Conservation (phyloP, 2,113 vertebrate species). For the Protobothrops flavoviridis region DNA sequence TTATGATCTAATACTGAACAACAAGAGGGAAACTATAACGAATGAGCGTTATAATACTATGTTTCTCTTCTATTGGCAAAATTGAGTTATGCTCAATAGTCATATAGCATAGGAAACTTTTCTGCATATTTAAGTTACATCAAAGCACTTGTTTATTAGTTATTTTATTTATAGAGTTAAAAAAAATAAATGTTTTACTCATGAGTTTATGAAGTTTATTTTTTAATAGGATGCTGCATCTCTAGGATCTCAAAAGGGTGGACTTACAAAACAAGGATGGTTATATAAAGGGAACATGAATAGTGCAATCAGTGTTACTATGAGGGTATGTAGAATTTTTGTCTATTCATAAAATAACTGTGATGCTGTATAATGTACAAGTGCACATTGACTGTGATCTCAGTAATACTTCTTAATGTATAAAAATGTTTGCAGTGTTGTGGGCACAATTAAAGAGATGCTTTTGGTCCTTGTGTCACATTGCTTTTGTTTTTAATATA, state of each 20-base stretch:
- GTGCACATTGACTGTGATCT: neutral
- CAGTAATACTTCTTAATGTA: neutral
- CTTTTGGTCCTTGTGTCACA: neutral
- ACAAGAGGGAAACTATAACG: neutral
- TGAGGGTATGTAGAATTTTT: slow-evolving; percentile 82
- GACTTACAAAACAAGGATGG: slow-evolving; percentile 96
- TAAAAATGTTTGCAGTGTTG: neutral
- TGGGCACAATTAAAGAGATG: neutral
- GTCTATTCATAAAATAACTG: neutral
- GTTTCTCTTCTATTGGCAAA: neutral
- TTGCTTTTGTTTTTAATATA: neutral
- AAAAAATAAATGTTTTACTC: neutral
- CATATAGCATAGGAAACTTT: neutral
- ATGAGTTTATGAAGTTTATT: neutral
- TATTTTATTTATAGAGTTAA: neutral
- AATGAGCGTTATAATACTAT: neutral
- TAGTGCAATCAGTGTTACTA: slow-evolving; percentile 97
- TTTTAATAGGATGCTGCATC: slow-evolving; percentile 85
- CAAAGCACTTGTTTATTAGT: neutral
- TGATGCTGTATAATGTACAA: neutral
- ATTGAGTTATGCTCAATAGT: neutral
- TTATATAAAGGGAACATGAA: slow-evolving; percentile 98
- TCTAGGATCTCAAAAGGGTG: slow-evolving; percentile 95
- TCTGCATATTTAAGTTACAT: neutral
- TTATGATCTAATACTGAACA: neutral